Evolutionary conservation across 2,113 vertebrate genomes (phyloP).

Genomic region (Abramis brama): DNA sequence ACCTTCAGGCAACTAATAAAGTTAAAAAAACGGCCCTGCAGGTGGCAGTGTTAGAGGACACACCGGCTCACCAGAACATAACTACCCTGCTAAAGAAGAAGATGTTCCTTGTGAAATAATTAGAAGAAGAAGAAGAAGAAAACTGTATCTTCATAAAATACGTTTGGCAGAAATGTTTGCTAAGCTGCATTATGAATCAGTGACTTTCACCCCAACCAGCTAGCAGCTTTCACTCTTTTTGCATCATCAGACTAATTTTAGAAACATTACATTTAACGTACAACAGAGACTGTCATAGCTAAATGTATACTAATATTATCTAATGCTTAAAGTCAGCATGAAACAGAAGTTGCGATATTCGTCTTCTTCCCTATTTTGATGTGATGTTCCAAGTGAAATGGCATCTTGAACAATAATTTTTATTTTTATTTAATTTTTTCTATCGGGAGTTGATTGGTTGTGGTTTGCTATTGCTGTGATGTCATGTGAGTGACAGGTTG

Average conservation of each 20-base stretch:
- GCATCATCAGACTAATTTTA: not conserved
- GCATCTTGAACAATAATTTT: no score
- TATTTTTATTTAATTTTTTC: no score
- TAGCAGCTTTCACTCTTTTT: not conserved
- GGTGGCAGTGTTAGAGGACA: slow-evolving; percentile 68
- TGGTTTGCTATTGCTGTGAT: no score
- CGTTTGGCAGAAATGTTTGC: not conserved
- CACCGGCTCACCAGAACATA: slow-evolving; percentile 68
- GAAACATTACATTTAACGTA: not conserved
- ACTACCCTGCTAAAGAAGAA: slow-evolving; percentile 75
- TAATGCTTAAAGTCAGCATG: not conserved
- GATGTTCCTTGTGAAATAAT: slow-evolving; percentile 77
- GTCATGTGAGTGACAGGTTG: no score
- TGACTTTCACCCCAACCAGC: not conserved
- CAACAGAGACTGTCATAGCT: not conserved
- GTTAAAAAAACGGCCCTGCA: slow-evolving; percentile 78
- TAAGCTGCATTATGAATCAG: not conserved
- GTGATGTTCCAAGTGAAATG: no score
- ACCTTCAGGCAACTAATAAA: slow-evolving; percentile 72
- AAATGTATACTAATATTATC: not conserved
- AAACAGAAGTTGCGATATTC: no score
- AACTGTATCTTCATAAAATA: not conserved
- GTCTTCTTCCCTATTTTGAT: no score
- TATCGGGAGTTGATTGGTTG: no score
- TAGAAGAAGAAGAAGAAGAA: not conserved